Evolutionary conservation across 1,140 invertebrate species (phyloP).

Genomic region (Lepidurus packardi): DNA sequence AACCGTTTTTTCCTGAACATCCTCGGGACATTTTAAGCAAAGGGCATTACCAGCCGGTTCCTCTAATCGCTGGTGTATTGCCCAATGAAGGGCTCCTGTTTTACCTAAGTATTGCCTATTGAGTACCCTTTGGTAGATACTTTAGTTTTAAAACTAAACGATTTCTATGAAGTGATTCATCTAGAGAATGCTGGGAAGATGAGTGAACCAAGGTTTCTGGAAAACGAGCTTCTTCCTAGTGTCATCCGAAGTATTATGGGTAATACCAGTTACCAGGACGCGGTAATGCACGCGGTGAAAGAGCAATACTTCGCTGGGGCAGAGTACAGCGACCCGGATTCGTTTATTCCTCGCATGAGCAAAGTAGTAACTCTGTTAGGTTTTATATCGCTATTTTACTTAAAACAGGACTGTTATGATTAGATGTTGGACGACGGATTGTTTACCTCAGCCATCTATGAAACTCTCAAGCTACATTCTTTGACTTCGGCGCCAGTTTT

Average conservation of each 20-base stretch:
- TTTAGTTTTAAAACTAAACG: background rate
- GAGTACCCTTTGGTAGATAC: background rate
- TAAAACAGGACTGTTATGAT: background rate
- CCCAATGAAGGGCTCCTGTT: constrained; percentile 51
- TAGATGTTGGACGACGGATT: constrained; percentile 33
- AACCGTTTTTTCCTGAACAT: constrained; percentile 46
- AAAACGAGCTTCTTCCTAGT: constrained; percentile 32
- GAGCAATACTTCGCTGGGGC: constrained; percentile 33
- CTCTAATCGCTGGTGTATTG: constrained; percentile 56
- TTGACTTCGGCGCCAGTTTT: background rate
- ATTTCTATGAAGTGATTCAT: constrained; percentile 30
- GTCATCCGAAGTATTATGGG: constrained; percentile 28
- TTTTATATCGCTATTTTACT: background rate
- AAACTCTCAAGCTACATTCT: background rate
- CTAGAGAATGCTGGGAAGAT: constrained; percentile 34
- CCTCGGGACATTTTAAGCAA: constrained; percentile 40
- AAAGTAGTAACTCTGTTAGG: background rate
- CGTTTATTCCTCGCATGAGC: constrained; percentile 29
- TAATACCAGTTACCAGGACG: constrained; percentile 26
- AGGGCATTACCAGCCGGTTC: constrained; percentile 50
- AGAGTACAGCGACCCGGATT: constrained; percentile 17
- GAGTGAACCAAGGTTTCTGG: constrained; percentile 26
- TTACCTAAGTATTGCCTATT: constrained; percentile 40
- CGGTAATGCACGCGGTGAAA: constrained; percentile 29
- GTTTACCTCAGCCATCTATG: constrained; percentile 23